These are phyloP conservation scores for Odocoileus hemionus DNA, from an alignment of 2,113 vertebrate genomes.

Conservation along the genomic window DNA sequence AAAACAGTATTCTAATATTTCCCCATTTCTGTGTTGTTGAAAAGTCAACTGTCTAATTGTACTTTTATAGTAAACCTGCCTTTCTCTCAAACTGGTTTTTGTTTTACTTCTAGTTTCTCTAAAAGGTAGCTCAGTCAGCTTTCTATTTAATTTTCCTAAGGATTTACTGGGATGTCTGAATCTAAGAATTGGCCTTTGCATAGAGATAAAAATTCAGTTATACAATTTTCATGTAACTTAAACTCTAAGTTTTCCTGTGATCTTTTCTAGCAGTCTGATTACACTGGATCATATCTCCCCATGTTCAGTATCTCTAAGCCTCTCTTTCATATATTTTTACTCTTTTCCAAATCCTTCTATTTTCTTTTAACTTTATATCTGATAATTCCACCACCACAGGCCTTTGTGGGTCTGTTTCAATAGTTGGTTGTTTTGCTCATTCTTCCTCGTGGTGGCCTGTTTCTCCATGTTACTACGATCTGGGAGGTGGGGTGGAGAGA, in stretches of 20 bases:
- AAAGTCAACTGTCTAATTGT: background rate
- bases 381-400: background rate
- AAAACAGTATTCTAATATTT: background rate
- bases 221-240: background rate
- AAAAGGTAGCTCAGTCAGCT: background rate
- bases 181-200: background rate
- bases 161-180: background rate
- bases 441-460: background rate
- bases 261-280: background rate
- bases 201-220: background rate
- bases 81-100: background rate
- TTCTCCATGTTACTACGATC: background rate
- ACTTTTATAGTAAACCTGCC: background rate
- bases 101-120: background rate
- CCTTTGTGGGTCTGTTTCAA: background rate
- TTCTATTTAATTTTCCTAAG: background rate
- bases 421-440: background rate
- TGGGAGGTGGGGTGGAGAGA: background rate
- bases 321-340: background rate
- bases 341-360: background rate
- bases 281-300: background rate
- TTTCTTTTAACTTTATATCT: conserved; percentile 3
- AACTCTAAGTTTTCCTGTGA: background rate
- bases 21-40: background rate
- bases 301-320: background rate